phyloP scores from a whole-genome alignment of 2,888 invertebrate species.

The Deilephila porcellus region DNA sequence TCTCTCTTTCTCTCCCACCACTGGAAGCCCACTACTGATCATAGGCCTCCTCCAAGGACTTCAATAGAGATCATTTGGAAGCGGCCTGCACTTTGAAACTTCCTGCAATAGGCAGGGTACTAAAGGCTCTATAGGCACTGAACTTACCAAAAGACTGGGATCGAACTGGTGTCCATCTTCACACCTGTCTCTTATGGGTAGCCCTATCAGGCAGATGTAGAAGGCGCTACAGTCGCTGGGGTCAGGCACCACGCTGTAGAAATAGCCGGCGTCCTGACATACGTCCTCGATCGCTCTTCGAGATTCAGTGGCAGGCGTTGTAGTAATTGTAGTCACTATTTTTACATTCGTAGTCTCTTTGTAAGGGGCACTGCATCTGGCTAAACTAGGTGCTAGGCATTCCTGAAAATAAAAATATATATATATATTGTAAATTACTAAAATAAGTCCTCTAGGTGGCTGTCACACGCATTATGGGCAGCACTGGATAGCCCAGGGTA shows the following conservation, averaged over 20 bases:
- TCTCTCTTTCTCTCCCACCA: too few species aligned
- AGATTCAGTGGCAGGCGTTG: neutral
- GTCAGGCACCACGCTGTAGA: conserved; percentile 8
- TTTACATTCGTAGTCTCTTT: neutral
- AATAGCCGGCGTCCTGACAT: neutral
- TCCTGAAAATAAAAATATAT: conserved; percentile 1
- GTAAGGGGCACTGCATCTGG: neutral
- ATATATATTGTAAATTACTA: too few species aligned
- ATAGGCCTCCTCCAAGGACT: too few species aligned
- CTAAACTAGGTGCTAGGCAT: neutral
- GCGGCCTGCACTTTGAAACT: too few species aligned
- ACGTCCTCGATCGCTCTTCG: neutral
- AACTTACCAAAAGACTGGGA: conserved; percentile 3
- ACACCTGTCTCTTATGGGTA: neutral
- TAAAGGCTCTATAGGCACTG: too few species aligned
- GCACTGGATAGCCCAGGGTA: too few species aligned
- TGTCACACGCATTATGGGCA: too few species aligned
- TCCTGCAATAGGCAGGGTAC: too few species aligned
- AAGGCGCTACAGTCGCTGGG: neutral
- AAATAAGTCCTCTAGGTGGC: too few species aligned
- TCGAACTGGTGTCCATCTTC: neutral
- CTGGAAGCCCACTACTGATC: too few species aligned
- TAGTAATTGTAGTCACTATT: neutral
- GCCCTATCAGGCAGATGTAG: conserved; percentile 9
- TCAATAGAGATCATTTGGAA: too few species aligned